Evolutionary conservation across 1,140 invertebrate genomes (phyloP).

Genomic region (Anadara kagoshimensis): DNA sequence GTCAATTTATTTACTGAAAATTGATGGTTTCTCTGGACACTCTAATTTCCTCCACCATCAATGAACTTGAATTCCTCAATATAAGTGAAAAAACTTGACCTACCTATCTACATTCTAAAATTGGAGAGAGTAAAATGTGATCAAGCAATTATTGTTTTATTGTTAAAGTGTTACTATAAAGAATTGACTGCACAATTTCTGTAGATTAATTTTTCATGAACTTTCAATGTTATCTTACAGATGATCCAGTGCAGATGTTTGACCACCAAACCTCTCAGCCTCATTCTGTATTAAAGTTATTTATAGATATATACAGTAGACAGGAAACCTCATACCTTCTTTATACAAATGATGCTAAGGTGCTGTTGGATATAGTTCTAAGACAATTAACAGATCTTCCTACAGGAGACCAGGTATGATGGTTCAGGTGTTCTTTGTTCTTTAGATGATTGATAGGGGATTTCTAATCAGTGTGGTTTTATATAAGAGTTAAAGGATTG

Average conservation of each 20-base stretch:
- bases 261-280: conserved; percentile 83
- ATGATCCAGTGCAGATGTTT: conserved; percentile 90
- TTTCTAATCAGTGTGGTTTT: background rate
- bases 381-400: conserved; percentile 90
- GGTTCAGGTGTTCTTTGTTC: background rate
- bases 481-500: background rate
- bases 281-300: conserved; percentile 91
- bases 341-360: conserved; percentile 95
- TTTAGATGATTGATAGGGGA: background rate
- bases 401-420: conserved; percentile 86
- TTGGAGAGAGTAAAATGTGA: too few relatives aligned
- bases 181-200: background rate
- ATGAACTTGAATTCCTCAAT: too few relatives aligned
- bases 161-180: background rate
- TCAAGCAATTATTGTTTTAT: background rate
- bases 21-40: too few relatives aligned
- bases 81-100: too few relatives aligned
- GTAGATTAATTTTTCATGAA: background rate
- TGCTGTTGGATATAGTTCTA: conserved; percentile 92
- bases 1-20: too few relatives aligned
- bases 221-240: conserved; percentile 73
- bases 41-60: too few relatives aligned
- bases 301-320: conserved; percentile 87
- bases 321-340: conserved; percentile 86
- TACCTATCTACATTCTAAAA: too few relatives aligned